Conservation (phyloP, 92 coral and sea anemone genomes). For the Nematostella vectensis region DNA sequence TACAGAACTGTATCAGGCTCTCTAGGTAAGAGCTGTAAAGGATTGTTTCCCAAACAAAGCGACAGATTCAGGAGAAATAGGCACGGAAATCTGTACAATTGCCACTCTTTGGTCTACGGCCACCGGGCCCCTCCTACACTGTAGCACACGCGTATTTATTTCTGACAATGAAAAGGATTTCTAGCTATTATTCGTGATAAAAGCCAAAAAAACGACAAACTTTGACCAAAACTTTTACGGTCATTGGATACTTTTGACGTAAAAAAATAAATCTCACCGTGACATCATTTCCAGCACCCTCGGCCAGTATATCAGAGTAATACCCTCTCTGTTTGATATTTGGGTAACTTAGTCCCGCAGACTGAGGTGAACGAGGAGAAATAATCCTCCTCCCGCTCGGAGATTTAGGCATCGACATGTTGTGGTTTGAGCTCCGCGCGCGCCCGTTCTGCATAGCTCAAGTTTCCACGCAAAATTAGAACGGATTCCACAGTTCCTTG, state of each 20-base stretch:
- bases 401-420: constrained; percentile 26
- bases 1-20: background rate
- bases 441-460: constrained; percentile 33
- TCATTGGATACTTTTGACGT: too few species aligned
- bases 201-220: too few species aligned
- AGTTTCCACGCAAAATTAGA: constrained; percentile 14
- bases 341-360: constrained; percentile 64
- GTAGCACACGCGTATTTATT: too few species aligned
- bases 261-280: constrained; percentile 78
- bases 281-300: constrained; percentile 67
- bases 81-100: too few species aligned
- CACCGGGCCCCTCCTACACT: too few species aligned
- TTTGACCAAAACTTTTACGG: too few species aligned
- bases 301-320: constrained; percentile 86
- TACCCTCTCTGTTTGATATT: constrained; percentile 86
- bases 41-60: background rate
- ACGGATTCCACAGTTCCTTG: constrained; percentile 15
- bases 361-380: constrained; percentile 64
- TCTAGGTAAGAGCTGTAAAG: background rate
- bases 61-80: too few species aligned
- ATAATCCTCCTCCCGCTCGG: constrained; percentile 14
- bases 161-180: too few species aligned
- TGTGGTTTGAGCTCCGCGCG: constrained; percentile 47
- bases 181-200: too few species aligned
- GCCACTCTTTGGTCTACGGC: too few species aligned